Evolutionary conservation across 2,888 invertebrate genomes (phyloP), one percentile per base, ranked within the genome.

Genomic region (Archips xylosteana): DNA sequence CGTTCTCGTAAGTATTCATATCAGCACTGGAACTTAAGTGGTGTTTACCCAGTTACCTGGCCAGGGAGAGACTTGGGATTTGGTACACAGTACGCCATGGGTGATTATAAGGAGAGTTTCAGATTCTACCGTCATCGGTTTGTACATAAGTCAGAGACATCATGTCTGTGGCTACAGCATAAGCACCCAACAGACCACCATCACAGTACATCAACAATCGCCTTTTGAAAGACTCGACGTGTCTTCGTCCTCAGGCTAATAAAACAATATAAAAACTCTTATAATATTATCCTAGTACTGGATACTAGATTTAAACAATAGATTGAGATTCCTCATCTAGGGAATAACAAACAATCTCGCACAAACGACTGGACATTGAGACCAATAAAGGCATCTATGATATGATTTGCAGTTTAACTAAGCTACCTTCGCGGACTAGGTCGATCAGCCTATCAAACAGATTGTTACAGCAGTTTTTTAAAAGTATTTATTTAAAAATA

Each of bases 301-400:
- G 57, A 23, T 57, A 57, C 57, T 32, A 32, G 51, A 57, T 10
- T 32, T 57, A 32, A 57, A 57, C 57, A 57, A 57, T 57, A 57
- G 57, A 32, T 23, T 57, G 32, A 57, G 12, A 57, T 57, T 57
- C 57, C 57, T 57, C 57, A 32, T 32, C 32, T 62, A 74, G 36
- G 61, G 49, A 42, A 69, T 66, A 39, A 62, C 39, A 42, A 62
- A 23, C 39, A 64, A 15, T n/a, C 47, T 32, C 63, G 6, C 63
- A 63, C 23, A 63, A 63, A 61, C 39, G 42, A 57, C 57, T 57
- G 23, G 32, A 57, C 32, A 3, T 32, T 12, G 12, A 57, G 57
- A 15, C 49, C 45, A 45, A 45, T n/a, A 49, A 5, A 49, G 10
- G 12, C 32, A 32, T 61, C 39, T 61, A 61, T 39, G 15, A 61